Conservation (phyloP, 2,797 vertebrate species). For the Pipistrellus nathusii region DNA sequence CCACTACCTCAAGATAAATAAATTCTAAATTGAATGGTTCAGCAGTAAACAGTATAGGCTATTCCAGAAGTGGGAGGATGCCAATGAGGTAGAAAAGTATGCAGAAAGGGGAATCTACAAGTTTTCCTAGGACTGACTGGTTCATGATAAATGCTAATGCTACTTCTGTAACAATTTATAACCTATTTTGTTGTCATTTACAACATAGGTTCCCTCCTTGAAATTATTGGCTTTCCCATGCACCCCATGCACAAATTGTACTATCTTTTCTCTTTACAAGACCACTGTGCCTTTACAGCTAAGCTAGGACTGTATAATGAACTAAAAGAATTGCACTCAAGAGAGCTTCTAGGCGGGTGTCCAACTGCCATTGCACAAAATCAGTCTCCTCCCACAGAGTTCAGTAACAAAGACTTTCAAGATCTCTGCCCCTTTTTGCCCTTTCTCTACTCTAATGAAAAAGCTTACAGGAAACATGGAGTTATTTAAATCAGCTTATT, state of each 20-base stretch:
- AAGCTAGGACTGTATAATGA: slow-evolving; percentile 9
- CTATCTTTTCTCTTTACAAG: neutral
- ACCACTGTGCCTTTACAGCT: neutral
- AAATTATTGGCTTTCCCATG: slow-evolving; percentile 5
- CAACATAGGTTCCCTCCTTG: neutral
- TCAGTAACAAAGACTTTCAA: slow-evolving; percentile 27
- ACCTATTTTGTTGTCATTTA: neutral
- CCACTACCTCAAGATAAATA: slow-evolving; percentile 58
- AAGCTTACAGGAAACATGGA: neutral
- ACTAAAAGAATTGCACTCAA: slow-evolving; percentile 1
- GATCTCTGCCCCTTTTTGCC: neutral
- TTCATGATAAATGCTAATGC: neutral
- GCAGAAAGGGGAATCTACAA: neutral
- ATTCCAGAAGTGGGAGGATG: neutral
- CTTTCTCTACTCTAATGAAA: neutral
- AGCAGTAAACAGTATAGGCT: slow-evolving; percentile 30
- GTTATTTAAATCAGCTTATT: slow-evolving; percentile 14
- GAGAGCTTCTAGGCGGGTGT: neutral
- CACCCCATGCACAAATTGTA: neutral
- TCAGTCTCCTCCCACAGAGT: neutral
- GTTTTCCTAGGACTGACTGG: neutral
- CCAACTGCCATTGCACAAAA: neutral
- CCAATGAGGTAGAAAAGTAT: slow-evolving; percentile 33
- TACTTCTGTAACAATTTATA: neutral
- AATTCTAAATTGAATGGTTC: slow-evolving; percentile 54